Percentiles rank a stretch among this genome's conserved stretches.
phyloP scores from a whole-genome alignment of 2,113 vertebrate species.

The Ochotona princeps region DNA sequence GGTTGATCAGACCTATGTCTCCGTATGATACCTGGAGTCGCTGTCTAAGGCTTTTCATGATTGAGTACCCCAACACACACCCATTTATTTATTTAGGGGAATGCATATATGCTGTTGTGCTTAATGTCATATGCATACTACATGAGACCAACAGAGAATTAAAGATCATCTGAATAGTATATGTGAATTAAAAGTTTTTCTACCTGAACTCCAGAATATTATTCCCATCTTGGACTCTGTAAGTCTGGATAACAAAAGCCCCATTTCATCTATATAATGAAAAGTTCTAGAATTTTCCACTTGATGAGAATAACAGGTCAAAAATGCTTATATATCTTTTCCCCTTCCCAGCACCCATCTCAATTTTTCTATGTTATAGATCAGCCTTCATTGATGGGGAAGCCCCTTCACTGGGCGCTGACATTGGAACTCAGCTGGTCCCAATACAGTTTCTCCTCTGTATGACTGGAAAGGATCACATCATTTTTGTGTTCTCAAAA shows the following conservation, averaged over 20 bases:
- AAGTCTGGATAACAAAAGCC: not conserved
- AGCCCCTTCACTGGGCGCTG: not conserved
- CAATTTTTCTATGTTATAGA: not conserved
- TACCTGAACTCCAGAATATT: not conserved
- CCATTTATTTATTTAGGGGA: not conserved
- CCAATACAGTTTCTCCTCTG: not conserved
- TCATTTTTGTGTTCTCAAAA: slow-evolving; percentile 61
- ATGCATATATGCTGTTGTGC: not conserved
- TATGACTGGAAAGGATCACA: slow-evolving; percentile 20
- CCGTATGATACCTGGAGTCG: not conserved
- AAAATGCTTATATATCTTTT: slow-evolving; percentile 11
- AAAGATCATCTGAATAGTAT: not conserved
- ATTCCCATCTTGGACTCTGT: not conserved
- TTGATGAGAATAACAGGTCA: not conserved
- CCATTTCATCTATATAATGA: slow-evolving; percentile 35
- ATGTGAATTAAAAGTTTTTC: not conserved
- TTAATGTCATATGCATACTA: not conserved
- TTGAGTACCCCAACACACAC: not conserved
- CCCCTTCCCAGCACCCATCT: not conserved
- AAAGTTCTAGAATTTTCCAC: slow-evolving; percentile 46
- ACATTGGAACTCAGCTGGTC: not conserved
- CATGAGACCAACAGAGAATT: slow-evolving; percentile 32
- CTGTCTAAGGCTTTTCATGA: slow-evolving; percentile 3
- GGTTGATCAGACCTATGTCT: not conserved
- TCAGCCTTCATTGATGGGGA: not conserved